Base-by-base conservation (phyloP, 2,888 invertebrate genomes). In the Plagodis pulveraria region DNA sequence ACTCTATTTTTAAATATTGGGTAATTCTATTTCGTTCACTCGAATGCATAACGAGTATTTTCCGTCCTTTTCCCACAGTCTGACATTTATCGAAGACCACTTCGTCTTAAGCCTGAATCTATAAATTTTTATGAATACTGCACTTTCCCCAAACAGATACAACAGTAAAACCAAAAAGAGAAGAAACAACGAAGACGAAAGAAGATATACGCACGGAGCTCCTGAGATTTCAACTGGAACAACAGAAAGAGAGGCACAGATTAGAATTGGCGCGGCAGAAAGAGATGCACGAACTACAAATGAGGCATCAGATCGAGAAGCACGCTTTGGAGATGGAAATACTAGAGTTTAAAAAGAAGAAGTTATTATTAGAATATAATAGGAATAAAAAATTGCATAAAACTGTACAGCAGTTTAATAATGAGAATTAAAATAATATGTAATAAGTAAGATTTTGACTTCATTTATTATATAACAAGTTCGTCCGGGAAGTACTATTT, bases 321-420 rank as follows among this genome's bases (percentile, higher is more conserved):
- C 53, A 58, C 49, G 12, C 44, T 9, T 32, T 52, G 32, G 52
- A 58, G 38, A 40, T 53, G 22, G 58, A 58, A 38, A 53, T 58
- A 53, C 41, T 58, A 2, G 9, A 48, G 12, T 22, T 51, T 6
- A 57, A 50, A 42, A 57, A 57, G 46, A 51, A 10, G 32, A 57
- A n/a, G 12, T n/a, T 48, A 9, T 8, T 48, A 10, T 7, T 38
- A 38, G 42, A 57, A 7, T 47, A 47, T 11, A 38, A 48, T 0
- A 52, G 12, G 6, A 46, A 35, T 10, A 34, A 9, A 11, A 10
- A 34, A n/a, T 6, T 55, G 43, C 40, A 0, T 43, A 43, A 36
- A 32, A 44, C n/a, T 0, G 32, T 49, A 38, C 7, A 38, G 38
- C 9, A 38, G 9, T 38, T 38, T 5, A 38, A 38, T 38, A 38